Evolutionary conservation across 2,113 vertebrate species (phyloP).

Genomic region (Macrotis lagotis): DNA sequence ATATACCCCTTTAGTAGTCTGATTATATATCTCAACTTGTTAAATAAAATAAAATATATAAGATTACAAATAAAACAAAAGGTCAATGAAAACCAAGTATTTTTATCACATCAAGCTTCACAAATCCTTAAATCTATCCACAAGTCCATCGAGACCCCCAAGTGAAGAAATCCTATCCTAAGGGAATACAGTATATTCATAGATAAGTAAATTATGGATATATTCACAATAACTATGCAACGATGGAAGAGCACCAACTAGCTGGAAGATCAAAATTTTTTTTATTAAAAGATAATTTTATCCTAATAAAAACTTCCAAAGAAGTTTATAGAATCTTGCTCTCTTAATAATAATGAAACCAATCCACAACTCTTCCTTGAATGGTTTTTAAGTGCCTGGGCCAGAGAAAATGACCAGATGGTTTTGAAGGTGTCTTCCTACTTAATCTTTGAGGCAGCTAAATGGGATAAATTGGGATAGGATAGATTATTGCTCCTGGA

Average conservation of each 20-base stretch:
- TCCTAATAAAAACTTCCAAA: not conserved
- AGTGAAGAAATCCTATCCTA: not conserved
- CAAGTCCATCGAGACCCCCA: not conserved
- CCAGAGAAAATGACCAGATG: not conserved
- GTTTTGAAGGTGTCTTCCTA: not conserved
- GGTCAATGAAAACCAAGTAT: not conserved
- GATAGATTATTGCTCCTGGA: not conserved
- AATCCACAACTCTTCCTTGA: not conserved
- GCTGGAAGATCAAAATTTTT: not conserved
- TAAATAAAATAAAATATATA: not conserved
- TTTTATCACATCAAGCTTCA: not conserved
- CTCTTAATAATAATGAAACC: not conserved
- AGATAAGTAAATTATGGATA: not conserved
- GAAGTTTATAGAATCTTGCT: conserved; percentile 19
- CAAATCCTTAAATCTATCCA: not conserved
- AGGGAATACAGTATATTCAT: not conserved
- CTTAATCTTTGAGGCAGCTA: not conserved
- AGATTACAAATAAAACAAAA: not conserved
- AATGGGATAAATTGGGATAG: not conserved
- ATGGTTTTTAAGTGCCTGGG: conserved; percentile 34
- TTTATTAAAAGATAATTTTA: not conserved
- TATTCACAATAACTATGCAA: not conserved
- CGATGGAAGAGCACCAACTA: not conserved
- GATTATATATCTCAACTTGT: not conserved
- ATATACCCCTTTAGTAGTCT: not conserved